Conservation (phyloP, 2,888 invertebrate species). For the Drosophila prolongata region DNA sequence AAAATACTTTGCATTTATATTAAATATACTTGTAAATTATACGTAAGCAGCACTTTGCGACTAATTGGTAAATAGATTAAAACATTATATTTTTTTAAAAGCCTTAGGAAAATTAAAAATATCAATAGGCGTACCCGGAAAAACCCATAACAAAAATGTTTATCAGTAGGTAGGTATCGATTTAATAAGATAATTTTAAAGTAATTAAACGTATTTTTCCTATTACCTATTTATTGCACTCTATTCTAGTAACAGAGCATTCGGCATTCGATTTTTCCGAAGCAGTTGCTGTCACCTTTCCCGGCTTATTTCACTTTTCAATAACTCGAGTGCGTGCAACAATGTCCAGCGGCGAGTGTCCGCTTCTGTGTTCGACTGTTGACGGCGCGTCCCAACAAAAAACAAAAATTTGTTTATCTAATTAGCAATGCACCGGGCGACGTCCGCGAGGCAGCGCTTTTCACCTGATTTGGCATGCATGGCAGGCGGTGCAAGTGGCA, state of each 20-base stretch:
- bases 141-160: too few species aligned
- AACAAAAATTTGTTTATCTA: constrained; percentile 72
- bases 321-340: constrained; percentile 77
- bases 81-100: too few species aligned
- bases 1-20: too few species aligned
- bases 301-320: constrained; percentile 66
- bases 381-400: constrained; percentile 17
- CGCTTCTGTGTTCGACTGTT: constrained; percentile 16
- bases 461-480: constrained; percentile 68
- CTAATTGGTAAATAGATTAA: too few species aligned
- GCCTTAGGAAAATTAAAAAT: too few species aligned
- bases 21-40: too few species aligned
- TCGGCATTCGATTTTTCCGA: neutral
- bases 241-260: constrained; percentile 11
- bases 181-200: neutral
- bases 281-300: constrained; percentile 8
- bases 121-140: too few species aligned
- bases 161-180: too few species aligned
- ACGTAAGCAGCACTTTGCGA: too few species aligned
- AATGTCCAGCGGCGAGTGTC: constrained; percentile 52
- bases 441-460: constrained; percentile 54
- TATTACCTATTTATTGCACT: too few species aligned
- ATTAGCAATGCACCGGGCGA: constrained; percentile 72
- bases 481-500: constrained; percentile 48
- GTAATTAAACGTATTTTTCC: too few species aligned